These are phyloP conservation scores for Alfaro cultratus DNA, from an alignment of 2,797 vertebrate species.

Conservation along the genomic window DNA sequence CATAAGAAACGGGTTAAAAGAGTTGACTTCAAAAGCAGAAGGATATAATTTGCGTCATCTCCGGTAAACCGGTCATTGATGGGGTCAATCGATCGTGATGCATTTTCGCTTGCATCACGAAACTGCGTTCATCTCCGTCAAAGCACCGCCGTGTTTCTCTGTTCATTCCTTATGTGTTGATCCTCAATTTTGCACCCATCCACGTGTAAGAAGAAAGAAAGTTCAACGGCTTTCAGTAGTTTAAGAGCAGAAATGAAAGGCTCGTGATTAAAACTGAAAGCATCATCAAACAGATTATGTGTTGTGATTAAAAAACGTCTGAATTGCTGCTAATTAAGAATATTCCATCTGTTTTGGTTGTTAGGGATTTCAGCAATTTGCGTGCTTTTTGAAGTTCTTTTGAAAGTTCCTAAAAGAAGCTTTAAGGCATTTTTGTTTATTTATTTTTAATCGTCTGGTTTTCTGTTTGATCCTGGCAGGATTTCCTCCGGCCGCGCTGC, in stretches of 20 bases:
- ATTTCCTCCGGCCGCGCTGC: constrained; percentile 78
- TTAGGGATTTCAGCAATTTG: neutral
- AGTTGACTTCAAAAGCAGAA: neutral
- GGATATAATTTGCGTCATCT: neutral
- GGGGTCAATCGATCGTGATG: neutral
- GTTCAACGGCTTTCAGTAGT: neutral
- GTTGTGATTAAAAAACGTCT: neutral
- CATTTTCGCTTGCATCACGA: neutral
- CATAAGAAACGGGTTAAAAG: neutral
- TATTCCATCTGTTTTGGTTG: constrained; percentile 14
- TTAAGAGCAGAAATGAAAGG: constrained; percentile 16
- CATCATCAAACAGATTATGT: constrained; percentile 17
- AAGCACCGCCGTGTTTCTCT: neutral
- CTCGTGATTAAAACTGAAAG: constrained; percentile 12
- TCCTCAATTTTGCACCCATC: neutral
- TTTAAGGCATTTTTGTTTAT: neutral
- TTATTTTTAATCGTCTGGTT: neutral
- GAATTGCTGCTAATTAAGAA: constrained; percentile 27
- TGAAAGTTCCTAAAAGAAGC: neutral
- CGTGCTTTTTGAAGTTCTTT: constrained; percentile 4
- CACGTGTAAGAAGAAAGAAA: neutral
- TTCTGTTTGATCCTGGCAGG: constrained; percentile 72
- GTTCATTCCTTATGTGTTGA: neutral
- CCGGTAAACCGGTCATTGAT: neutral
- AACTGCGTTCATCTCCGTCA: neutral